A percentile compares a stretch with the other conserved stretches of the same genome.
Conservation (phyloP, 2,797 vertebrate genomes). For the Masticophis lateralis region DNA sequence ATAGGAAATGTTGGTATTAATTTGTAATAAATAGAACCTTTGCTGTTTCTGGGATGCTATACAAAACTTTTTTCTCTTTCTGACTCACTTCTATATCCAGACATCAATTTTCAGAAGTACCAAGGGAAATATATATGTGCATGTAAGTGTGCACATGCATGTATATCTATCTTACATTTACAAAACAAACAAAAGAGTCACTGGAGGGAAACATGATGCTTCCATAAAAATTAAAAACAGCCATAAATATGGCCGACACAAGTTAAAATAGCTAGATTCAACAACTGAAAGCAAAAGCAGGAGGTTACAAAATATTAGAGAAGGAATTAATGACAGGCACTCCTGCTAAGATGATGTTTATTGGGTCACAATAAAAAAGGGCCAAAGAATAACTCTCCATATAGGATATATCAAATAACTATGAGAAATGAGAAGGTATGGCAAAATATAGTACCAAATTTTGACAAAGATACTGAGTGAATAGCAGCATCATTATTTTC, state of each 20-base stretch:
- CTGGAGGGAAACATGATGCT: neutral
- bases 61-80: neutral
- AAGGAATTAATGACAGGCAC: neutral
- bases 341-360: neutral
- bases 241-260: neutral
- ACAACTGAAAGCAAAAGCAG: neutral
- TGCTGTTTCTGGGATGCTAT: neutral
- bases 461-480: neutral
- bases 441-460: neutral
- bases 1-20: neutral
- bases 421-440: neutral
- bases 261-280: neutral
- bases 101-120: neutral
- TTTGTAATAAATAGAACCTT: neutral
- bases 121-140: neutral
- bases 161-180: neutral
- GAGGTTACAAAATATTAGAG: neutral
- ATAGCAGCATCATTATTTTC: neutral
- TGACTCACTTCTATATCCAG: neutral
- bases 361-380: neutral
- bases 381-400: neutral
- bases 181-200: neutral
- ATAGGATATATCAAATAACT: neutral
- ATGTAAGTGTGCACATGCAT: neutral
- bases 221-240: neutral